Evolutionary conservation across 2,113 vertebrate genomes (phyloP), one percentile per base, ranked within the genome.

Genomic region (Petromus typicus): DNA sequence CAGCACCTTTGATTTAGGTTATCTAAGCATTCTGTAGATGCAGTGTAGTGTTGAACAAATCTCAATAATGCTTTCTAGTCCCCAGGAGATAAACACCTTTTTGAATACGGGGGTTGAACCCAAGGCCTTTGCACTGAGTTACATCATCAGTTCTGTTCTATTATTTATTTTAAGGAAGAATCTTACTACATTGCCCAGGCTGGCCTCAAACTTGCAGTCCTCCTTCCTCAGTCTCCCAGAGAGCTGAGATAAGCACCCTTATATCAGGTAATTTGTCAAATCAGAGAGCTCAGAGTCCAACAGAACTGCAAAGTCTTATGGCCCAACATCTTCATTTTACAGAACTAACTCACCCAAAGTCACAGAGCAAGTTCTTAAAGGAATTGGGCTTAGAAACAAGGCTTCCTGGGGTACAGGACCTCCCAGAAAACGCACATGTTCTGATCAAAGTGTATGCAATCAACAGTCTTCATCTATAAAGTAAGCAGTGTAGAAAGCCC

Each of bases 1-100:
- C 86, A 69, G 71, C 43, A 18, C 0, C 75, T 81, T 96, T 85
- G 64, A 34, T 37, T n/a, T 81, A 78, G 79, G 86, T 37, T 89
- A 84, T 79, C 59, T 43, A 61, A 92, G n/a, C 34, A 0, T 76
- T 88, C 83, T 79, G 83, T 32, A 75, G 63, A 63, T 43, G 34
- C 3, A 0, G 7, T 3, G 45, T 16, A 61, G 75, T 17, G 67
- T 1, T 2, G 30, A 81, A 69, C 43, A 43, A 79, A 85, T 30
- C 57, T 73, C 32, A 14, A 13, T 34, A 61, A 88, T 2, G 22
- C 27, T 18, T 23, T 84, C 22, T 56, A 84, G 87, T 92, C 22
- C 54, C 61, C 37, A 25, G 78, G 59, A 40, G 45, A 23, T 32
- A 43, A 51, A 69, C 2, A 30, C 30, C 43, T 75, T 75, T 48